These are phyloP conservation scores for Drosophila aldrichi DNA, from an alignment of 2,888 invertebrate species.

Conservation along the genomic window DNA sequence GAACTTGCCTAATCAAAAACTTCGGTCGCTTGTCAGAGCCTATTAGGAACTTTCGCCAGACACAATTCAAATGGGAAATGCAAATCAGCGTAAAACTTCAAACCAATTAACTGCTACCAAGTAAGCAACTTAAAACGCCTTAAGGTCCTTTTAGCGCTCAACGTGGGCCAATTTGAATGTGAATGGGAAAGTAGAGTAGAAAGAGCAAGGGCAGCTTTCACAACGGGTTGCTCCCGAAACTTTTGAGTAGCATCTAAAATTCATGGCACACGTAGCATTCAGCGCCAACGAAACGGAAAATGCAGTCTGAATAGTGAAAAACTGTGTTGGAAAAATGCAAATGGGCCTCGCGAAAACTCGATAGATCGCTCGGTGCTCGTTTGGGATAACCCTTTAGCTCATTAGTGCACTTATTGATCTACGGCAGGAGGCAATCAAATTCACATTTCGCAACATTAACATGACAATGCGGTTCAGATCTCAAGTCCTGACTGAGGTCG, in stretches of 20 bases:
- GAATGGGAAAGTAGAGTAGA: conserved; percentile 37
- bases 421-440: conserved; percentile 80
- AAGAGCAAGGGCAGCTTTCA: conserved; percentile 52
- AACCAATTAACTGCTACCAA: conserved; percentile 76
- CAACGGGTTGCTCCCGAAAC: conserved; percentile 51
- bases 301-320: conserved; percentile 42
- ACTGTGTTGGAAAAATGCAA: conserved; percentile 55
- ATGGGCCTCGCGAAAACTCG: conserved; percentile 54
- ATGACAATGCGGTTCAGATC: conserved; percentile 68
- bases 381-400: conserved; percentile 55
- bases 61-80: conserved; percentile 48
- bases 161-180: conserved; percentile 67
- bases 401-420: conserved; percentile 74
- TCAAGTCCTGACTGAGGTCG: conserved; percentile 27
- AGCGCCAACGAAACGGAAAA: conserved; percentile 78
- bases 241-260: conserved; percentile 36
- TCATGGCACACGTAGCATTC: conserved; percentile 76
- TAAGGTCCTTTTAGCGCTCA: conserved; percentile 51
- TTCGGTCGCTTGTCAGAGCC: conserved; percentile 16
- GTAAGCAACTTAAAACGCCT: conserved; percentile 76
- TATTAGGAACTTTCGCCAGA: conserved; percentile 24
- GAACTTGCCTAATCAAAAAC: conserved; percentile 49
- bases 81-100: conserved; percentile 72
- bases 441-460: conserved; percentile 81
- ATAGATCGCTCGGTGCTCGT: neutral